A percentile compares a stretch with the other conserved stretches of the same genome.
These are phyloP conservation scores for Enteromius treurensis DNA, from an alignment of 2,797 vertebrate genomes.

Conservation along the genomic window DNA sequence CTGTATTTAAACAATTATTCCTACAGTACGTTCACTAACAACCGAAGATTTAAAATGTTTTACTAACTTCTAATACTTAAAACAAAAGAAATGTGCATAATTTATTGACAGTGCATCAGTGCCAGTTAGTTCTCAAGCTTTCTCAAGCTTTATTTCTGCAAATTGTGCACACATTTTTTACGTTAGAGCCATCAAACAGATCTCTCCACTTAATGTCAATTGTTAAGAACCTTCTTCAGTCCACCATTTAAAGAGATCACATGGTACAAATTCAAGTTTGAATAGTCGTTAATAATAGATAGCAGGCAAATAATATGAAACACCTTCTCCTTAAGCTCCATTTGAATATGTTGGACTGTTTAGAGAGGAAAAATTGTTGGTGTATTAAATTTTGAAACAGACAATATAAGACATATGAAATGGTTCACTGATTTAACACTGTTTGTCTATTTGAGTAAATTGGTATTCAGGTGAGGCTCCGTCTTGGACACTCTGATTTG, in stretches of 20 bases:
- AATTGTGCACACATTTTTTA: not conserved
- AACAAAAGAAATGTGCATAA: not conserved
- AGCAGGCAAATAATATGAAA: constrained; percentile 5
- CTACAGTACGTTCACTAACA: not conserved
- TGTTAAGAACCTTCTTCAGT: constrained; percentile 10
- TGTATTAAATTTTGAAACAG: not conserved
- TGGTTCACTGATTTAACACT: not conserved
- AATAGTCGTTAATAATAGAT: constrained; percentile 11
- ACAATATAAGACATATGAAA: not conserved
- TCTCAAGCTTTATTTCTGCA: constrained; percentile 2
- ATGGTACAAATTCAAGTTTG: not conserved
- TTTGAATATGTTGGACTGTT: not conserved
- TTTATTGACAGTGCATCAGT: not conserved
- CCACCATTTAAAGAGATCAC: constrained; percentile 3
- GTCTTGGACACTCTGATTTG: not conserved
- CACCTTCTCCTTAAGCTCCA: not conserved
- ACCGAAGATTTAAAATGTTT: not conserved
- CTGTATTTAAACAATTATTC: not conserved
- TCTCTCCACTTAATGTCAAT: not conserved
- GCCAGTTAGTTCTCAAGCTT: not conserved
- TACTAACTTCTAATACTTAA: not conserved
- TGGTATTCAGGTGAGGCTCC: constrained; percentile 15
- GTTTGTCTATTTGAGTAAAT: constrained; percentile 29
- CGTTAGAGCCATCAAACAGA: not conserved
- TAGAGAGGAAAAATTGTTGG: not conserved